Base-by-base conservation (phyloP, 2,888 invertebrate genomes). In the Sarcophaga subvicina region DNA sequence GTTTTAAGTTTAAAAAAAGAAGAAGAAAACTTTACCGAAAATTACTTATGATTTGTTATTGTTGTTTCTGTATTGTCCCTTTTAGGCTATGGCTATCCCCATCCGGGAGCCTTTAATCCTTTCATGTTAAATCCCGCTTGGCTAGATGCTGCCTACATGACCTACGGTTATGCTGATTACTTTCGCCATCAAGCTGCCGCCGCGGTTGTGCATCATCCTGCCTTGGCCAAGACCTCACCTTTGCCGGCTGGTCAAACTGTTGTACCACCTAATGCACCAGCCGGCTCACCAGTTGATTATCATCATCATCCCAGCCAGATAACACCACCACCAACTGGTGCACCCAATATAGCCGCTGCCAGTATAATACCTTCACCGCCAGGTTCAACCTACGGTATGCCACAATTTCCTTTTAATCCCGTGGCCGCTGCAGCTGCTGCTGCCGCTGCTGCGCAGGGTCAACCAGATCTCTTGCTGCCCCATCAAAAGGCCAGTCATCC, bases 121-220 rank as follows among this genome's bases (percentile, higher is more conserved):
- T 96, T 97, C 93, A 94, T 98, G 87, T 94, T 98, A 82, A 97
- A 97, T 91, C 96, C 97, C 0, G 96, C 96, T 59, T 97, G 98
- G 97, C 93, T 98, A 89, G 98, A 98, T 91, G 96, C 97, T 2
- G 96, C 97, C 6, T 97, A 97, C 93, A 95, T 97, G 93, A 96
- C 96, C 90, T 97, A 97, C 92, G 95, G 96, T 69, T 94, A 94
- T 93, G 95, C 95, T 8, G 97, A 97, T 91, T 97, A 96, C 92
- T 96, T 97, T 93, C 94, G 95, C 67, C 93, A 94, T 84, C 94
- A 94, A 89, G 95, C 95, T 5, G 94, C 94, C 75, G 93, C 91
- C 72, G 91, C 93, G 47, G 93, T 91, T 37, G 91, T 91, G 3
- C 94, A 94, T 91, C 94, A 94, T 92, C 94, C 94, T 5, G 94